A percentile compares a stretch with the other conserved stretches of the same genome.
Conservation (phyloP, 2,113 vertebrate species). For the Ceratotherium simum region DNA sequence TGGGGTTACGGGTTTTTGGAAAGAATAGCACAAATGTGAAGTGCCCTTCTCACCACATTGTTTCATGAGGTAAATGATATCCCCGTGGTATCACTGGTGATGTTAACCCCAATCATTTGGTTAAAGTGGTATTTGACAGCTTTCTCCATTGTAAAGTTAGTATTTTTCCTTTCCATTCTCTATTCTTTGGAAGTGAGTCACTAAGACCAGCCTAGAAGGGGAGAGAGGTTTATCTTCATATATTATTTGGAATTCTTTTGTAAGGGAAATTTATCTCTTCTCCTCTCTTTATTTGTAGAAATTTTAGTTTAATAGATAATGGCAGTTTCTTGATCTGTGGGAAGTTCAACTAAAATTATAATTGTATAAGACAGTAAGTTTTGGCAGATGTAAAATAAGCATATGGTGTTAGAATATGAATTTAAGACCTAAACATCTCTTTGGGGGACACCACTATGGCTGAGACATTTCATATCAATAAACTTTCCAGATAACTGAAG, state of each 20-base stretch:
- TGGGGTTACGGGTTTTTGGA: neutral
- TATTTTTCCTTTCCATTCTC: neutral
- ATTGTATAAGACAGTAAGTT: neutral
- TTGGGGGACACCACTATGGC: neutral
- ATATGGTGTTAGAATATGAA: neutral
- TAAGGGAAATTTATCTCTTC: neutral
- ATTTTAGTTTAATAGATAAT: conserved; percentile 50
- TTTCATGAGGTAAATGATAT: neutral
- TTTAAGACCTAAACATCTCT: neutral
- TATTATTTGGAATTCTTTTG: neutral
- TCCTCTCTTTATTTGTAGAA: neutral
- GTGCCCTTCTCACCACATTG: neutral
- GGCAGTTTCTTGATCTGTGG: conserved; percentile 19
- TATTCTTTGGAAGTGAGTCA: conserved; percentile 20
- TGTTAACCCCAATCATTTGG: neutral
- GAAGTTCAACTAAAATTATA: conserved; percentile 27
- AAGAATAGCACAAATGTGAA: neutral
- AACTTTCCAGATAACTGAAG: neutral
- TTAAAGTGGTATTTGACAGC: neutral
- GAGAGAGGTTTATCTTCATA: neutral
- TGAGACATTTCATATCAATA: neutral
- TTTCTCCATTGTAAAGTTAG: neutral
- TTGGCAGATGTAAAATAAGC: neutral
- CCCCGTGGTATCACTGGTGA: neutral
- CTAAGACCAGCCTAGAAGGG: neutral